Conservation (phyloP, 2,888 invertebrate species). For the Stenurella melanura region DNA sequence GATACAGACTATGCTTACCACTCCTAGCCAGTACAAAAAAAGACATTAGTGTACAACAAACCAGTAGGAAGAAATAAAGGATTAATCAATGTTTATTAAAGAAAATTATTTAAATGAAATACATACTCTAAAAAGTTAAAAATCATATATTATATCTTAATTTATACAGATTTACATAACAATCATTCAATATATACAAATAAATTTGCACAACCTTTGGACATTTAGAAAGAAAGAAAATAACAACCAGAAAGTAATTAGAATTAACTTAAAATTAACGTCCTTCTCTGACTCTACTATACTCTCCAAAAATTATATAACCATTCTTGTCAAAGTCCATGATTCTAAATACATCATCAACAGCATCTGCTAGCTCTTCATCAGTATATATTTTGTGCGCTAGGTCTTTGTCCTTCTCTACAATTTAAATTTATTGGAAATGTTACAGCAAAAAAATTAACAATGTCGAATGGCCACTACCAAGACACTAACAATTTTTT, state of each 20-base stretch:
- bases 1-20: too few species aligned
- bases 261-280: conserved; percentile 20
- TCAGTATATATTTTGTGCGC: conserved; percentile 70
- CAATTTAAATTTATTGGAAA: conserved; percentile 55
- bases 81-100: too few species aligned
- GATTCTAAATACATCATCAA: conserved; percentile 80
- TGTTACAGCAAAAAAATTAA: not conserved
- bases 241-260: not conserved
- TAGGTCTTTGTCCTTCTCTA: conserved; percentile 70
- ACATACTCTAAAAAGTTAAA: not conserved
- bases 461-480: too few species aligned
- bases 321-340: conserved; percentile 86
- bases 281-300: conserved; percentile 61
- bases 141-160: conserved; percentile 11
- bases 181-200: conserved; percentile 33
- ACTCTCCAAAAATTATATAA: conserved; percentile 82
- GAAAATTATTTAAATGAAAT: not conserved
- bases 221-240: not conserved
- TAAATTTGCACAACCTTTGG: conserved; percentile 24
- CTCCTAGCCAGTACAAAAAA: too few species aligned
- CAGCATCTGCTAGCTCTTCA: conserved; percentile 74
- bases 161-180: conserved; percentile 24
- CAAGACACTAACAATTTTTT: too few species aligned
- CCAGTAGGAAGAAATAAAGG: too few species aligned
- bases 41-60: too few species aligned